These are phyloP conservation scores for Drosophila varians DNA, from an alignment of 1,140 invertebrate genomes.

Conservation along the genomic window DNA sequence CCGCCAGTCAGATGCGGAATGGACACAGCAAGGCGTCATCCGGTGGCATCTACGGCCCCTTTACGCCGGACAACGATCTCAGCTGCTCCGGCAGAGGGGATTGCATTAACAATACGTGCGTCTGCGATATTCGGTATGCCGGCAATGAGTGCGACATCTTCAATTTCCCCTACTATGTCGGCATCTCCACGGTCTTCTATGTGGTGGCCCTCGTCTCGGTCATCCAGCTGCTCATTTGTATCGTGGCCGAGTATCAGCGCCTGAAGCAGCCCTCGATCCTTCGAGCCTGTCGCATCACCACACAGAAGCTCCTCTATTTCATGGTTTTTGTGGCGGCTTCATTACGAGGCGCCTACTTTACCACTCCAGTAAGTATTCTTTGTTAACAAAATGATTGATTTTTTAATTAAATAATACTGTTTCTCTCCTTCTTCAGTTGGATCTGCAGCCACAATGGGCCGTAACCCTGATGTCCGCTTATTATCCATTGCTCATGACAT, in stretches of 20 bases:
- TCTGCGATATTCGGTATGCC: slow-evolving; percentile 92
- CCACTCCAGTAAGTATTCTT: slow-evolving; percentile 90
- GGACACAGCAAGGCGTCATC: slow-evolving; percentile 59
- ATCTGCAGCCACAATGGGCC: slow-evolving; percentile 92
- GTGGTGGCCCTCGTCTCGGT: slow-evolving; percentile 93
- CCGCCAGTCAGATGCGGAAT: slow-evolving; percentile 57
- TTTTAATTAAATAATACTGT: background rate
- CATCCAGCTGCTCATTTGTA: slow-evolving; percentile 93
- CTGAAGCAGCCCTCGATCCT: slow-evolving; percentile 92
- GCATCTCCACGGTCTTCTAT: slow-evolving; percentile 92
- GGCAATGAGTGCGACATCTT: slow-evolving; percentile 87
- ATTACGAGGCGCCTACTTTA: slow-evolving; percentile 94
- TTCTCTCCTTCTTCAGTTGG: slow-evolving; percentile 86
- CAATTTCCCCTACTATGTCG: slow-evolving; percentile 87
- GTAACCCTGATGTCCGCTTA: slow-evolving; percentile 94
- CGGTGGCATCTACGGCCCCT: slow-evolving; percentile 57
- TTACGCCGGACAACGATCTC: slow-evolving; percentile 65
- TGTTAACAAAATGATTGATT: background rate
- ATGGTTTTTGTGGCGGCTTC: slow-evolving; percentile 94
- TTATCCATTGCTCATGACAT: slow-evolving; percentile 94
- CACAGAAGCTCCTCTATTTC: slow-evolving; percentile 95
- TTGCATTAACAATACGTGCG: slow-evolving; percentile 94
- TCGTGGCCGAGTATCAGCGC: slow-evolving; percentile 91
- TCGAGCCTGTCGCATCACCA: slow-evolving; percentile 93
- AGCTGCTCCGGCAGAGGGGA: slow-evolving; percentile 90